Conservation (phyloP, 2,888 invertebrate genomes). For the Thysanoteuthis rhombus region DNA sequence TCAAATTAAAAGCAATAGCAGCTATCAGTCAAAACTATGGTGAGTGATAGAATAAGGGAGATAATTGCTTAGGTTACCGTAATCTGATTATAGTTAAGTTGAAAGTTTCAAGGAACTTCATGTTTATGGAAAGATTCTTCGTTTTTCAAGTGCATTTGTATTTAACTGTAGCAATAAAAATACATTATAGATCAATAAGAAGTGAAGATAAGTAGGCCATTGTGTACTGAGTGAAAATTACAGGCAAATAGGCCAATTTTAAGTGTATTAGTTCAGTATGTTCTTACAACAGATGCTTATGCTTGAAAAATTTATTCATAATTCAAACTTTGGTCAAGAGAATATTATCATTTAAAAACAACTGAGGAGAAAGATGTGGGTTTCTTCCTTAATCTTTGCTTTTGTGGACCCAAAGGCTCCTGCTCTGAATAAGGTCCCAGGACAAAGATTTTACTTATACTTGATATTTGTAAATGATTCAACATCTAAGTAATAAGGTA, state of each 20-base stretch:
- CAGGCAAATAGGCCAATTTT: neutral
- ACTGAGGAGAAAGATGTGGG: neutral
- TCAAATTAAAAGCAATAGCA: too few species aligned
- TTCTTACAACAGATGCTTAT: neutral
- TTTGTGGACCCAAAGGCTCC: neutral
- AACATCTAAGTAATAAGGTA: neutral
- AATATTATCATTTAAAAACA: neutral
- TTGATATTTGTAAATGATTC: neutral
- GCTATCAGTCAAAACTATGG: neutral
- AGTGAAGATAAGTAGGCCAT: neutral
- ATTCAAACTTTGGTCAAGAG: neutral
- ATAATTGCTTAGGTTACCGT: neutral
- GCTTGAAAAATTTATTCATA: neutral
- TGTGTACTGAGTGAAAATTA: neutral
- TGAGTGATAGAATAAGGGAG: neutral
- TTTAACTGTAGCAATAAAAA: neutral
- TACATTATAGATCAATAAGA: neutral
- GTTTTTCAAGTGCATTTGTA: neutral
- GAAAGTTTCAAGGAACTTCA: neutral
- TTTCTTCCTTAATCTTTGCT: neutral
- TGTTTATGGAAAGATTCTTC: neutral
- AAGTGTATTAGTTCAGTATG: neutral
- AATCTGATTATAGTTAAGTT: neutral
- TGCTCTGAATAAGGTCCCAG: neutral
- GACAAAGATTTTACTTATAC: neutral